A percentile compares a stretch with the other conserved stretches of the same genome.
Evolutionary conservation across 2,888 invertebrate species (phyloP).

Genomic region (Temnothorax ravouxi): DNA sequence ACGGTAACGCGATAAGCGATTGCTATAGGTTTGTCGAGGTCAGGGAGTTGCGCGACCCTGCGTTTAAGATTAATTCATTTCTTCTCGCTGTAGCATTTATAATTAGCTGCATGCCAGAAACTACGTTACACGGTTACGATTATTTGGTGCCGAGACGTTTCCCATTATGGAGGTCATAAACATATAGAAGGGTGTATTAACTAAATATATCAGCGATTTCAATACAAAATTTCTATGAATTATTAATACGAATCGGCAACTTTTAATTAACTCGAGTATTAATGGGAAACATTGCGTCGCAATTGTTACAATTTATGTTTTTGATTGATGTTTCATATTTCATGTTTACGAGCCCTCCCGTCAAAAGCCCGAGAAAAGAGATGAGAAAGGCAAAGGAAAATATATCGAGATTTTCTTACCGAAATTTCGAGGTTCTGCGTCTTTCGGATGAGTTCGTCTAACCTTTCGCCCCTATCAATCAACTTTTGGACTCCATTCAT

Average conservation of each 20-base stretch:
- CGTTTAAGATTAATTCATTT: conserved; percentile 59
- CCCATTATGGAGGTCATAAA: not conserved
- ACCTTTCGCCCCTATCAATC: conserved; percentile 78
- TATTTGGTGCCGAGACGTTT: not conserved
- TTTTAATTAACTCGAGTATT: conserved; percentile 26
- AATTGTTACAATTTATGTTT: not conserved
- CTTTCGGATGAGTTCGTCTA: conserved; percentile 80
- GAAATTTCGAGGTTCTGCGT: conserved; percentile 78
- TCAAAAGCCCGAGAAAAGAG: not conserved
- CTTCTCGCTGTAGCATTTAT: conserved; percentile 22
- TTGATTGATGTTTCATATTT: conserved; percentile 8
- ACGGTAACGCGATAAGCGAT: not conserved
- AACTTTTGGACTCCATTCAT: conserved; percentile 79
- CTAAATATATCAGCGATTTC: not conserved
- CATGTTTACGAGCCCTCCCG: not conserved
- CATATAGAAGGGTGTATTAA: not conserved
- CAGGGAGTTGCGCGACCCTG: conserved; percentile 40
- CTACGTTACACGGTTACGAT: not conserved
- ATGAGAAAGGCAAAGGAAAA: not conserved
- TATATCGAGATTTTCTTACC: conserved; percentile 68
- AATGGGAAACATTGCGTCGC: not conserved
- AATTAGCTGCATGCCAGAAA: conserved; percentile 51
- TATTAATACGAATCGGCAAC: not conserved
- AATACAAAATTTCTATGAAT: not conserved
- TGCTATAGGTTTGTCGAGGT: conserved; percentile 22